Evolutionary conservation across 1,140 invertebrate species (phyloP), one percentile per base, ranked within the genome.

Genomic region (Bombyx mandarina): DNA sequence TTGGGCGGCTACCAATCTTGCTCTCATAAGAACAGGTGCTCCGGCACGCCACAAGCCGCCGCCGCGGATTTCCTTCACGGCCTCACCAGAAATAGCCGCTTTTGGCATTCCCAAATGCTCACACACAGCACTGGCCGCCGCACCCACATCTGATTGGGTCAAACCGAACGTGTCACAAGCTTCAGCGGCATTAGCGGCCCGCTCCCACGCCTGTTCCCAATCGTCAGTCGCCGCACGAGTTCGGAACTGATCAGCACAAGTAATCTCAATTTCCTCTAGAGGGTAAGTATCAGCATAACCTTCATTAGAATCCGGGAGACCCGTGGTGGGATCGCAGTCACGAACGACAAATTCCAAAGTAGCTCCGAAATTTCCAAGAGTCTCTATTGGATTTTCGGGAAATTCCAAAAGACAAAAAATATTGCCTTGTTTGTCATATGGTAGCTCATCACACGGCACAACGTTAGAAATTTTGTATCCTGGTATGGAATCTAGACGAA

Each of bases 311-410:
- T 79, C 72, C 52, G 96, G 94, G 57, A 97, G 89, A 0, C 97
- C 97, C 8, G 97, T 99, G 47, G 91, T 91, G 2, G 97, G 96
- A 89, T 99, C 98, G 87, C 97, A 99, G 88, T 99, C 98, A 69
- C 96, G 96, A 0, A 98, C 97, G 51, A 94, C 88, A 82, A 99
- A 99, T 78, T 97, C 96, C 57, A 99, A 83, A 6, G 93, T 96
- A 12, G 97, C 94, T 51, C 93, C 93, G 82, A 99, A 97, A 6
- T 94, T 94, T 88, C 92, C 92, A 68, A 91, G 85, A 46, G 92
- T 91, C 46, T 93, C 92, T 6, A 90, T 82, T 47, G 93, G 89
- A 64, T 93, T 94, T 52, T 93, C 90, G 4, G 97, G 97, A 73
- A 97, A 94, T 75, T 92, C 89, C 35, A 99, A 88, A 59, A 98